Evolutionary conservation across 2,888 invertebrate genomes (phyloP).

Genomic region (Erynnis tages): DNA sequence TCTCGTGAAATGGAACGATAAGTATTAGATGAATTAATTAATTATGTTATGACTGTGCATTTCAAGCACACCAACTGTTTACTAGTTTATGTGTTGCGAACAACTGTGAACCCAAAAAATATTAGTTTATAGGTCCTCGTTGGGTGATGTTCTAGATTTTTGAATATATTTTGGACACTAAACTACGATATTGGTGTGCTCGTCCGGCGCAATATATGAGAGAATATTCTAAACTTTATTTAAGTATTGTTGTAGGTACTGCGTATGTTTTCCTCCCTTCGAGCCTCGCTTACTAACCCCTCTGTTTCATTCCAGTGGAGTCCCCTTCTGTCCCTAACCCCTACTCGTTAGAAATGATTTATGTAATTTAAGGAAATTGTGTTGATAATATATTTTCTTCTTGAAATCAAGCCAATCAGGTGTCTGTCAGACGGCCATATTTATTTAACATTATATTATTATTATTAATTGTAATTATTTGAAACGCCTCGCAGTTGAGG

Average conservation of each 20-base stretch:
- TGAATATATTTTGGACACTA: too few relatives aligned
- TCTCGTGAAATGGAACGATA: conserved; percentile 15
- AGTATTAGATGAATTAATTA: conserved; percentile 5
- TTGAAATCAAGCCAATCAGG: conserved; percentile 21
- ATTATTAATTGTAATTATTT: conserved; percentile 48
- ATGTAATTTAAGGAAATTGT: conserved; percentile 40
- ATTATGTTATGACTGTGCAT: neutral
- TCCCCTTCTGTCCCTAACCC: conserved; percentile 35
- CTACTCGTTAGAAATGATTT: conserved; percentile 39
- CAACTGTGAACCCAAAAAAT: too few relatives aligned
- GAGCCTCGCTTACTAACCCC: conserved; percentile 29
- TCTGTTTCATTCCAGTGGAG: conserved; percentile 57
- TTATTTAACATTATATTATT: conserved; percentile 48
- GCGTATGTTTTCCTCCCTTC: conserved; percentile 36
- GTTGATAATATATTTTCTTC: conserved; percentile 34
- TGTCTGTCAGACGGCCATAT: conserved; percentile 53
- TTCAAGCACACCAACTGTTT: neutral
- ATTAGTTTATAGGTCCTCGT: too few relatives aligned
- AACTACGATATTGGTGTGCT: conserved; percentile 3
- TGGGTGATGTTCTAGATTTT: too few relatives aligned
- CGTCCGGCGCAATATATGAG: conserved; percentile 2
- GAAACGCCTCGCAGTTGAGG: conserved; percentile 62
- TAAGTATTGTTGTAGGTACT: conserved; percentile 13
- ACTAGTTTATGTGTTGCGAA: too few relatives aligned
- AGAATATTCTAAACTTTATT: conserved; percentile 14